A percentile compares a stretch with the other conserved stretches of the same genome.
phyloP scores from a whole-genome alignment of 2,797 vertebrate species.

The Myripristis jacobus region DNA sequence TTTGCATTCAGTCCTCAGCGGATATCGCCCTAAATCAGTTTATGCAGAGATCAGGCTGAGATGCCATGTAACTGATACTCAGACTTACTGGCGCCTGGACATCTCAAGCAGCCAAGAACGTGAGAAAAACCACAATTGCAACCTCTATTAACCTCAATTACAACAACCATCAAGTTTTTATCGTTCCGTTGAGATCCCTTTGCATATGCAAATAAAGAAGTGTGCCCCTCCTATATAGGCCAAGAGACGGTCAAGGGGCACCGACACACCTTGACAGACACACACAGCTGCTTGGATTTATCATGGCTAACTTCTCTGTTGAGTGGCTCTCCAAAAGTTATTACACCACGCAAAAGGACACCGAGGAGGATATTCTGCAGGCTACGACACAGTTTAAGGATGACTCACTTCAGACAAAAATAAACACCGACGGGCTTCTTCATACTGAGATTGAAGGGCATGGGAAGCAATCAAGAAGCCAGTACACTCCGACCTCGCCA shows the following conservation, averaged over 20 bases:
- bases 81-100: constrained; percentile 87
- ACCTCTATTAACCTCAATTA: constrained; percentile 83
- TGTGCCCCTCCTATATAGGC: constrained; percentile 67
- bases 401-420: neutral
- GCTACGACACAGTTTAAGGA: neutral
- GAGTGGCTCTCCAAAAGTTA: constrained; percentile 79
- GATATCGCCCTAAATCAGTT: constrained; percentile 34
- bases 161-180: constrained; percentile 77
- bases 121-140: constrained; percentile 73
- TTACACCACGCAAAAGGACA: constrained; percentile 28
- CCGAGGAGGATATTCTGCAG: neutral
- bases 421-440: neutral
- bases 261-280: constrained; percentile 3
- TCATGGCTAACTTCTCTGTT: constrained; percentile 78
- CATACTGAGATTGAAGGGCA: constrained; percentile 12
- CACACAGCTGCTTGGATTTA: neutral
- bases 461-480: constrained; percentile 2
- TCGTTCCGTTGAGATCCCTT: constrained; percentile 77
- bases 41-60: constrained; percentile 43
- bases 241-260: constrained; percentile 7
- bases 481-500: constrained; percentile 36
- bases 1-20: constrained; percentile 15
- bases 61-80: constrained; percentile 72
- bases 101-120: constrained; percentile 51
- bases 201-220: constrained; percentile 81